Conservation (phyloP, 1,140 invertebrate genomes). For the Bombus polaris region DNA sequence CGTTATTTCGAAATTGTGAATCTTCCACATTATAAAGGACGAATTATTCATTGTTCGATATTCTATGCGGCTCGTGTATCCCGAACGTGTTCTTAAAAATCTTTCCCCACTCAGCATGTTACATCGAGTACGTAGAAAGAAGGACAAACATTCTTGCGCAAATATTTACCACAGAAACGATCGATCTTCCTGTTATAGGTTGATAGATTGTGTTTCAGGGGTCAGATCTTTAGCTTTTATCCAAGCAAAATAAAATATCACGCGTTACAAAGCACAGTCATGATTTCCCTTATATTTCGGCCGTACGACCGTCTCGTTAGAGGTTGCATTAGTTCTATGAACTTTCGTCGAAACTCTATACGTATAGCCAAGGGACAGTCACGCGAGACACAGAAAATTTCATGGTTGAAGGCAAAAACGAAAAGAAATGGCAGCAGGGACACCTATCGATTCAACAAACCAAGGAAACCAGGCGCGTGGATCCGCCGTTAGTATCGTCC, state of each 20-base stretch:
- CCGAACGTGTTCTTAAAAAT: neutral
- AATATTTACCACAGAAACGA: neutral
- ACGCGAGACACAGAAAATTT: neutral
- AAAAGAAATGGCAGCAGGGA: slow-evolving; percentile 29
- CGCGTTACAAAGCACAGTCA: neutral
- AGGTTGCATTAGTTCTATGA: neutral
- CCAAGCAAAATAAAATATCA: neutral
- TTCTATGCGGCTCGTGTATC: neutral
- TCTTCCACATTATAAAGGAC: neutral
- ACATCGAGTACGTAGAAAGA: neutral
- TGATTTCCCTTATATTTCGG: neutral
- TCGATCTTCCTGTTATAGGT: neutral
- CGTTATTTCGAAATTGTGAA: slow-evolving; percentile 9
- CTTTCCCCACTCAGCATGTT: neutral
- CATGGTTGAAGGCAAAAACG: neutral
- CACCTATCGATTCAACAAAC: slow-evolving; percentile 81
- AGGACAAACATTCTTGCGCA: neutral
- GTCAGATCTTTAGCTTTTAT: neutral
- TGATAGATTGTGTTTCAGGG: neutral
- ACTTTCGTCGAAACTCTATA: neutral
- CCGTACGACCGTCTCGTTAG: neutral
- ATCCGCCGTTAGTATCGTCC: slow-evolving; percentile 74
- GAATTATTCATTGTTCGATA: neutral
- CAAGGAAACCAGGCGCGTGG: slow-evolving; percentile 74
- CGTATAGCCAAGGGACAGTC: neutral